Evolutionary conservation across 2,888 invertebrate species (phyloP).

Genomic region (Pseudolycoriella hygida): DNA sequence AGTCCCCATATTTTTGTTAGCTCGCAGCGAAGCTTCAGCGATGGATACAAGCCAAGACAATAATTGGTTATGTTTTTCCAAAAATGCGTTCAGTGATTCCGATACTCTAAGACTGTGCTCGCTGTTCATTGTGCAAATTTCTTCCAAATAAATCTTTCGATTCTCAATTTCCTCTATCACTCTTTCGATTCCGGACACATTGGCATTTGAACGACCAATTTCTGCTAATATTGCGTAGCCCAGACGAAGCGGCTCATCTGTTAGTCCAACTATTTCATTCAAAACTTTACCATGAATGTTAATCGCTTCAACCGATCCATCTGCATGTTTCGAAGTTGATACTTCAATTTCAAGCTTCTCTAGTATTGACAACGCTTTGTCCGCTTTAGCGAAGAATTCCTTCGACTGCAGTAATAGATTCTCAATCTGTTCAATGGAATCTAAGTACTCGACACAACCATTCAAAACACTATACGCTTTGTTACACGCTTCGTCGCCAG

Average conservation of each 20-base stretch:
- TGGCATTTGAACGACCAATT: slow-evolving; percentile 38
- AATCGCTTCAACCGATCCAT: slow-evolving; percentile 46
- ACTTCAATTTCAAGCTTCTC: slow-evolving; percentile 59
- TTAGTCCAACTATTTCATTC: slow-evolving; percentile 42
- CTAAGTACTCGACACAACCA: slow-evolving; percentile 48
- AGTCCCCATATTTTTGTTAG: slow-evolving; percentile 58
- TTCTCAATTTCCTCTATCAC: slow-evolving; percentile 57
- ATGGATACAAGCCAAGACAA: slow-evolving; percentile 57
- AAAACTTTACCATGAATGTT: slow-evolving; percentile 48
- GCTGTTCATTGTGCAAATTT: slow-evolving; percentile 44
- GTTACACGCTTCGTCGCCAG: slow-evolving; percentile 46
- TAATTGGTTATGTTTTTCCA: slow-evolving; percentile 48
- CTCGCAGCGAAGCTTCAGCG: slow-evolving; percentile 52
- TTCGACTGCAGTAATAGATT: slow-evolving; percentile 46
- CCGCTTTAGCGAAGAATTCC: slow-evolving; percentile 54
- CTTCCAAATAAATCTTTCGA: slow-evolving; percentile 44
- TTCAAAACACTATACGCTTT: slow-evolving; percentile 48
- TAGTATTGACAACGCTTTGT: slow-evolving; percentile 49
- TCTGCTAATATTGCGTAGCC: slow-evolving; percentile 55
- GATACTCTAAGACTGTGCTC: slow-evolving; percentile 53
- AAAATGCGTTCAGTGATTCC: slow-evolving; percentile 46
- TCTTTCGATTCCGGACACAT: slow-evolving; percentile 45
- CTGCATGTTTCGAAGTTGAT: slow-evolving; percentile 42
- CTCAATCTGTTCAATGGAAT: slow-evolving; percentile 51
- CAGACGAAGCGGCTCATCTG: slow-evolving; percentile 45